These are phyloP conservation scores for Calcarius lapponicus DNA, from an alignment of 2,797 vertebrate species.

Conservation along the genomic window DNA sequence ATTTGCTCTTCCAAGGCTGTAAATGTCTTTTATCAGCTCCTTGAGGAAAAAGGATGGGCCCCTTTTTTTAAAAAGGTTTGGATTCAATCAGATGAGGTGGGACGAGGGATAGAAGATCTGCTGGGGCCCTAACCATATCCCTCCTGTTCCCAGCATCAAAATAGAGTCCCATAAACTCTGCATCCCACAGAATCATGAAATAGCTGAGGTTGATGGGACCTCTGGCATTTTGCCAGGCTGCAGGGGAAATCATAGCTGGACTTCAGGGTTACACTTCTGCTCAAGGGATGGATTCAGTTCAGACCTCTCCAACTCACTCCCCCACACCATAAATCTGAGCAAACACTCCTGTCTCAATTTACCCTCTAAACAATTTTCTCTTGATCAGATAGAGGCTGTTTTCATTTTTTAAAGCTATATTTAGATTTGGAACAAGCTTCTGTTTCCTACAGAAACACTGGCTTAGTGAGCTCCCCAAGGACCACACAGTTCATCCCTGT, in stretches of 20 bases:
- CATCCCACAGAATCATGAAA: neutral
- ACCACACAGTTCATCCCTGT: neutral
- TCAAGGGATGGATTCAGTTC: neutral
- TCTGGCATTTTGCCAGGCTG: neutral
- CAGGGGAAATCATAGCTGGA: neutral
- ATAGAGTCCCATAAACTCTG: neutral
- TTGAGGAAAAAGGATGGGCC: neutral
- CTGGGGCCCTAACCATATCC: neutral
- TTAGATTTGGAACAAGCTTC: neutral
- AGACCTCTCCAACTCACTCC: neutral
- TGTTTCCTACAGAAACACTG: neutral
- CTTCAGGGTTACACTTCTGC: neutral
- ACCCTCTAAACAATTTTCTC: neutral
- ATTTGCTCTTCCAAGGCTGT: neutral
- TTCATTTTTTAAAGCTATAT: neutral
- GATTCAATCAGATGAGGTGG: neutral
- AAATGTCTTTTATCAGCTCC: neutral
- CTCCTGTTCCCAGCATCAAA: neutral
- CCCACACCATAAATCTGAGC: neutral
- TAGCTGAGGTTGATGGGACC: neutral
- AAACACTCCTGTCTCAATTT: neutral
- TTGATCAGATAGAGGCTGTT: neutral
- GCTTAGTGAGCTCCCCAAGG: neutral
- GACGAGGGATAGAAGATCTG: neutral
- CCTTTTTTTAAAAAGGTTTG: neutral